These are phyloP conservation scores for Phainopepla nitens DNA, from an alignment of 2,113 vertebrate species.

Conservation along the genomic window DNA sequence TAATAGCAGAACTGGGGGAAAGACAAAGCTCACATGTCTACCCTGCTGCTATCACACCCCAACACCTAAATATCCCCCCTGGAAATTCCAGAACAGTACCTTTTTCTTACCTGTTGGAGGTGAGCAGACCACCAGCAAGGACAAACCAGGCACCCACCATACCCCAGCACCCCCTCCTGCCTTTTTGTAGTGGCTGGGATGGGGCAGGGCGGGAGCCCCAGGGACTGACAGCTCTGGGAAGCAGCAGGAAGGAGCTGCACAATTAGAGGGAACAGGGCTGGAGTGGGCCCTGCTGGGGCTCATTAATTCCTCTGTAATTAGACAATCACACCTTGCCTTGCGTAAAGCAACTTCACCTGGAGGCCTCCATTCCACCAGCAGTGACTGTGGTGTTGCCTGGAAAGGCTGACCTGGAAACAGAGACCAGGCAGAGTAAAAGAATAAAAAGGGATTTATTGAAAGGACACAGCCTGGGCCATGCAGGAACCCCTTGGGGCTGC, in stretches of 20 bases:
- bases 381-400: too few species aligned
- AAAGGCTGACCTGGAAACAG: too few species aligned
- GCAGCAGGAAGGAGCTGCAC: neutral
- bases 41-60: neutral
- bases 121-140: accelerated
- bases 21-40: neutral
- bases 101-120: accelerated
- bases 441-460: too few species aligned
- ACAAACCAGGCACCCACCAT: accelerated
- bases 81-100: accelerated
- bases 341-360: neutral
- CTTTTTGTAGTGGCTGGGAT: neutral
- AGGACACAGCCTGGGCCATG: too few species aligned
- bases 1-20: accelerated
- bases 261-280: neutral
- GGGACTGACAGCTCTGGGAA: neutral
- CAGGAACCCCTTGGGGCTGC: too few species aligned
- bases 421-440: too few species aligned
- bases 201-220: neutral
- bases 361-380: neutral
- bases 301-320: neutral
- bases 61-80: accelerated
- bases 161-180: accelerated
- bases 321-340: neutral
- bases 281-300: neutral